Evolutionary conservation across 2,797 vertebrate species (phyloP).

Genomic region (Paguma larvata): DNA sequence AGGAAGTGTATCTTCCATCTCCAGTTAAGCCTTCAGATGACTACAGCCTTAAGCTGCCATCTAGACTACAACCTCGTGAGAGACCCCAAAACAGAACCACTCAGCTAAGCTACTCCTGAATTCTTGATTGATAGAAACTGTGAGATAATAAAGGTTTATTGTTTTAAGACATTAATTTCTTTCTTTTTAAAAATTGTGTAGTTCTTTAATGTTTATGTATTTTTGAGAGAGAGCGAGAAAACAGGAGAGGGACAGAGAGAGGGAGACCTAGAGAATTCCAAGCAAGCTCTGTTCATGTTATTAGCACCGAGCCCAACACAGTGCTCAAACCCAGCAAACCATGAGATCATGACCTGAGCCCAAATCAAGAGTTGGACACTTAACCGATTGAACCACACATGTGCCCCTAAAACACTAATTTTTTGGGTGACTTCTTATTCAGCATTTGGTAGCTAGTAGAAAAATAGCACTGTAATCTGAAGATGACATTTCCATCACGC

Average conservation of each 20-base stretch:
- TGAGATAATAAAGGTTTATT: conserved; percentile 7
- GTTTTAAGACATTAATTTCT: neutral
- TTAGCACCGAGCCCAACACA: too few species aligned
- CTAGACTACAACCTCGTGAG: neutral
- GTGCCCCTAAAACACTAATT: too few species aligned
- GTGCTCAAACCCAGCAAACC: too few species aligned
- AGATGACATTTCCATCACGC: neutral
- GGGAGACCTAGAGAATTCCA: too few species aligned
- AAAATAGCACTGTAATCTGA: neutral
- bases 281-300: too few species aligned
- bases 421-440: neutral
- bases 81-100: neutral
- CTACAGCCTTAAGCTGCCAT: neutral
- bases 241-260: too few species aligned
- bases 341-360: too few species aligned
- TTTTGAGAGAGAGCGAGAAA: too few species aligned
- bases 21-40: neutral
- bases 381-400: too few species aligned
- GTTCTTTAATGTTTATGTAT: too few species aligned
- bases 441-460: neutral
- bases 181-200: neutral
- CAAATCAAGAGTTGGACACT: too few species aligned
- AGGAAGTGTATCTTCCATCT: neutral
- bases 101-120: neutral
- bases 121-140: neutral